Percentiles rank a stretch among this genome's conserved stretches.
phyloP scores from a whole-genome alignment of 2,888 invertebrate genomes.

The Chalcosyrphus nemorum region DNA sequence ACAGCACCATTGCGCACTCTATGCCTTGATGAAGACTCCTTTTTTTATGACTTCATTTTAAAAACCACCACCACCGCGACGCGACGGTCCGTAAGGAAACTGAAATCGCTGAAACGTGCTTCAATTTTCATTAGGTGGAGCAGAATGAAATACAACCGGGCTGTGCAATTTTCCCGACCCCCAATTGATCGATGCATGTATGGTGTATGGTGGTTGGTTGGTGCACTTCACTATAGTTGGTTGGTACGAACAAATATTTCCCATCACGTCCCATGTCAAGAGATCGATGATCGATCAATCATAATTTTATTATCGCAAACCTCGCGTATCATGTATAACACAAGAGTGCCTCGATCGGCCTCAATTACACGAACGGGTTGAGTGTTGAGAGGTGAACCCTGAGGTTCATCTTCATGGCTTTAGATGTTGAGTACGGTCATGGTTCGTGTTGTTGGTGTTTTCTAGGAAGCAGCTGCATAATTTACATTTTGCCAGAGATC shows the following conservation, averaged over 20 bases:
- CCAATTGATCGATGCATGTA: conserved; percentile 43
- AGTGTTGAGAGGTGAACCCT: conserved; percentile 34
- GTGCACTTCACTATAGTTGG: too few relatives aligned
- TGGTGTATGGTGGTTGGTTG: too few relatives aligned
- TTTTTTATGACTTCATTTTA: conserved; percentile 70
- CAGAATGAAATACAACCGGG: conserved; percentile 21
- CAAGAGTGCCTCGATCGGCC: conserved; percentile 57
- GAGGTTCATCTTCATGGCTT: conserved; percentile 16
- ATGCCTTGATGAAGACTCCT: conserved; percentile 29
- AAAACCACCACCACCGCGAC: conserved; percentile 3
- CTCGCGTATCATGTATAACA: conserved; percentile 43
- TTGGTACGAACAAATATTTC: conserved; percentile 59
- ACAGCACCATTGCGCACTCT: conserved; percentile 25
- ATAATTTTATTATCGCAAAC: conserved; percentile 64
- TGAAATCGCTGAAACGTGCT: conserved; percentile 63
- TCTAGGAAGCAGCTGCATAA: conserved; percentile 55
- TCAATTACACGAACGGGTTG: conserved; percentile 60
- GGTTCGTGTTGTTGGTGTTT: conserved; percentile 51
- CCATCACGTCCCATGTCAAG: conserved; percentile 71
- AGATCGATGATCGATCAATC: conserved; percentile 72
- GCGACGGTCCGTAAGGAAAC: conserved; percentile 31
- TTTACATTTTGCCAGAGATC: conserved; percentile 46
- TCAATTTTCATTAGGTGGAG: conserved; percentile 61
- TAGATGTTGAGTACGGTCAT: conserved; percentile 47
- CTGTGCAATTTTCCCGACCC: conserved; percentile 42